Conservation (phyloP, 2,888 invertebrate genomes). For the Lasioglossum malachurum region DNA sequence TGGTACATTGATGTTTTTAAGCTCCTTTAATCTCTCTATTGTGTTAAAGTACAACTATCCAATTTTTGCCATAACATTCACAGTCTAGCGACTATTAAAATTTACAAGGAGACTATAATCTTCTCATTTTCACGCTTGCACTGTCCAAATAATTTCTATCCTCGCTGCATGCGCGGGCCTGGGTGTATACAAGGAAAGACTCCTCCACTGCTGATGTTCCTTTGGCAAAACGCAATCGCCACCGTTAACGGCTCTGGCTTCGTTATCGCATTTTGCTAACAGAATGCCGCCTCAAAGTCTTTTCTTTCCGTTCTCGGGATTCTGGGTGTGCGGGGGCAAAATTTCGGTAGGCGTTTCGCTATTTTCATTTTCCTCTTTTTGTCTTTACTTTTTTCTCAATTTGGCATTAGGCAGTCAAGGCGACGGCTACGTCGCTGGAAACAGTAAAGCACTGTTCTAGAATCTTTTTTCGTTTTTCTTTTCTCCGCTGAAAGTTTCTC, state of each 20-base stretch:
- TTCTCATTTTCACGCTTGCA: not conserved
- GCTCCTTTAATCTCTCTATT: not conserved
- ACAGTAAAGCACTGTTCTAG: constrained; percentile 46
- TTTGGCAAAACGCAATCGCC: constrained; percentile 58
- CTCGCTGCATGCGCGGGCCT: not conserved
- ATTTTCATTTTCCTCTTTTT: not conserved
- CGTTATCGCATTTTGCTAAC: constrained; percentile 36
- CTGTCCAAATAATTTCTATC: not conserved
- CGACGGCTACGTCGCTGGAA: constrained; percentile 68
- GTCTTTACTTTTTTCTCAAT: constrained; percentile 59
- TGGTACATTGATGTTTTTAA: constrained; percentile 1
- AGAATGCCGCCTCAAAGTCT: constrained; percentile 43
- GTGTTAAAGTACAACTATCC: not conserved
- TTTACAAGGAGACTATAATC: not conserved
- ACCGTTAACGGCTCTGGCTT: constrained; percentile 16
- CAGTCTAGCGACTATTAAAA: not conserved
- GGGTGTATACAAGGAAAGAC: constrained; percentile 41
- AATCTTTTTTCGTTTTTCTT: constrained; percentile 22
- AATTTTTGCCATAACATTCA: not conserved
- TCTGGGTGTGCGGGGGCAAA: constrained; percentile 24
- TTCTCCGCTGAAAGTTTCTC: not conserved
- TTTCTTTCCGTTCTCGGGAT: constrained; percentile 22
- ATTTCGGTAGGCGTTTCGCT: constrained; percentile 30
- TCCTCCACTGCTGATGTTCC: constrained; percentile 53
- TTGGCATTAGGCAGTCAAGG: constrained; percentile 83